These are phyloP conservation scores for Oxygymnocypris stewartii DNA, from an alignment of 2,113 vertebrate species.

Conservation along the genomic window DNA sequence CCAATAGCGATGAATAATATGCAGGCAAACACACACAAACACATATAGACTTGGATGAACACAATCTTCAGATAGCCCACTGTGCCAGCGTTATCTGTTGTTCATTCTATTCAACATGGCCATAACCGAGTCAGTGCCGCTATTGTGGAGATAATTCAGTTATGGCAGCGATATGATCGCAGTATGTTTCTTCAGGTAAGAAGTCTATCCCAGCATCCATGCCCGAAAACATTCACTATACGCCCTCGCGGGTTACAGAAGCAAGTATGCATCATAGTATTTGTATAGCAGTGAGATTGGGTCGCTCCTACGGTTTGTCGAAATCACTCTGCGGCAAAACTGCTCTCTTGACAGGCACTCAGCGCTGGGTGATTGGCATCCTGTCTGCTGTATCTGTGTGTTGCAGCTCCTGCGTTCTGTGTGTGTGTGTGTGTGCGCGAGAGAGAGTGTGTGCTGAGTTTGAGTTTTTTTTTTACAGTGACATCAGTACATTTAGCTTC, in stretches of 20 bases:
- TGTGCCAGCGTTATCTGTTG: slow-evolving; percentile 19
- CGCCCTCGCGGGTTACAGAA: background rate
- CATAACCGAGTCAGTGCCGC: slow-evolving; percentile 26
- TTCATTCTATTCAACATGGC: slow-evolving; percentile 35
- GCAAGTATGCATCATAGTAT: slow-evolving; percentile 7
- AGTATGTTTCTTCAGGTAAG: background rate
- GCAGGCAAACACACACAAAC: slow-evolving; percentile 3
- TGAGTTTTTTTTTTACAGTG: slow-evolving; percentile 23
- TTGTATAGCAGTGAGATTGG: slow-evolving; percentile 9
- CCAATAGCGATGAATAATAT: slow-evolving; percentile 8
- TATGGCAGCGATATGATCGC: slow-evolving; percentile 12
- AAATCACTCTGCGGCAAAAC: slow-evolving; percentile 31
- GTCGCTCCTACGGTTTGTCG: background rate
- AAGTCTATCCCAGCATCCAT: slow-evolving; percentile 3
- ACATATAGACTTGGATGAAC: slow-evolving; percentile 7
- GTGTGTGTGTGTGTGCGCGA: background rate
- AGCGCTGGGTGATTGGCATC: slow-evolving; percentile 27
- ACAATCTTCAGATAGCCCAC: slow-evolving; percentile 32
- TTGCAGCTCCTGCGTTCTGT: background rate
- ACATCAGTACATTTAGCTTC: slow-evolving; percentile 42
- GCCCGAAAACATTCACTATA: slow-evolving; percentile 3
- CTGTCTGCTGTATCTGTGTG: slow-evolving; percentile 15
- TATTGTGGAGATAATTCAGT: slow-evolving; percentile 39
- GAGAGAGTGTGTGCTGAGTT: background rate
- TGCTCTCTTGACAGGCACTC: slow-evolving; percentile 27